A percentile compares a stretch with the other conserved stretches of the same genome.
phyloP scores from a whole-genome alignment of 2,888 invertebrate genomes.

The Scelioninae gen. 1 region DNA sequence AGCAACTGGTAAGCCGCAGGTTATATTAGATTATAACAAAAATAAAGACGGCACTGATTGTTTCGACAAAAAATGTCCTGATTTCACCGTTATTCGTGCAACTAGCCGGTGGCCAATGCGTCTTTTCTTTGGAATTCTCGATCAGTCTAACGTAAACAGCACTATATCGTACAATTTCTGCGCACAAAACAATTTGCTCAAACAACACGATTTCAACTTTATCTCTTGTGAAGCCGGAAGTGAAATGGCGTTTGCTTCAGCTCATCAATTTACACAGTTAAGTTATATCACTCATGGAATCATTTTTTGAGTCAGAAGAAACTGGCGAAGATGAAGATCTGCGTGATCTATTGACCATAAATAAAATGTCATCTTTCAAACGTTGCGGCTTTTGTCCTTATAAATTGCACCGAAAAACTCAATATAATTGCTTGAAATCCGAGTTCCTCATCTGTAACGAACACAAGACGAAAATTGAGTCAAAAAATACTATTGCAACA shows the following conservation, averaged over 20 bases:
- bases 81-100: slow-evolving; percentile 58
- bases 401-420: slow-evolving; percentile 17
- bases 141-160: slow-evolving; percentile 70
- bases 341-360: too few species aligned
- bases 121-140: slow-evolving; percentile 71
- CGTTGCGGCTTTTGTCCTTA: too few species aligned
- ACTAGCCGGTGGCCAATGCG: slow-evolving; percentile 65
- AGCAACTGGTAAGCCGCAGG: slow-evolving; percentile 66
- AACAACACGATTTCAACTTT: slow-evolving; percentile 10
- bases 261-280: background rate
- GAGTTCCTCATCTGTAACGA: slow-evolving; percentile 12
- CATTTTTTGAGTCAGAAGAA: slow-evolving; percentile 1
- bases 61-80: slow-evolving; percentile 71
- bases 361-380: too few species aligned
- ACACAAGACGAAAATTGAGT: slow-evolving; percentile 9
- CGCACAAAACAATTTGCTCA: slow-evolving; percentile 11
- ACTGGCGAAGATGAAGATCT: slow-evolving; percentile 2
- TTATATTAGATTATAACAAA: slow-evolving; percentile 69
- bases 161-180: slow-evolving; percentile 54
- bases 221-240: slow-evolving; percentile 8
- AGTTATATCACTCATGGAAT: slow-evolving; percentile 4
- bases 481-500: background rate
- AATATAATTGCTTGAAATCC: slow-evolving; percentile 14
- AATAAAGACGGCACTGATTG: slow-evolving; percentile 72
- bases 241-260: slow-evolving; percentile 5